Conservation (phyloP, 2,888 invertebrate genomes). For the Leptarthrus brevirostris region DNA sequence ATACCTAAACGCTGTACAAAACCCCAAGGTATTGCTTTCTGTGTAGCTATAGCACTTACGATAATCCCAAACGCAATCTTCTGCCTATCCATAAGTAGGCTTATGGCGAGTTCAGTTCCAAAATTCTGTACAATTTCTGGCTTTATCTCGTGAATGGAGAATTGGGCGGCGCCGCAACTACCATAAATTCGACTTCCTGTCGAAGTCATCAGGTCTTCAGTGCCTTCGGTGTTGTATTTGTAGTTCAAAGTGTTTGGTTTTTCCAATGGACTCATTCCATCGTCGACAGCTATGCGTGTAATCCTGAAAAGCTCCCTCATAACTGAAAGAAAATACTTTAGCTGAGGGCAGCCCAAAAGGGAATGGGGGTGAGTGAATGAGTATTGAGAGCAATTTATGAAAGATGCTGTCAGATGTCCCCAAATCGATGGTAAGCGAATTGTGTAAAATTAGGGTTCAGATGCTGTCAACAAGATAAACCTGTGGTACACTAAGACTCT, state of each 20-base stretch:
- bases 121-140: not conserved
- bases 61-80: constrained; percentile 42
- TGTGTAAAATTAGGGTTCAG: constrained; percentile 7
- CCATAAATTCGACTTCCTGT: not conserved
- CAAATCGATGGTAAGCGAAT: not conserved
- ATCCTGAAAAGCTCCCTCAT: not conserved
- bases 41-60: not conserved
- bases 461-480: not conserved
- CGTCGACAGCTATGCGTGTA: constrained; percentile 3
- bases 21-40: not conserved
- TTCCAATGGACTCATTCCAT: not conserved
- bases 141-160: constrained; percentile 13
- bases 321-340: not conserved
- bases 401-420: constrained; percentile 6
- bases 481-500: not conserved
- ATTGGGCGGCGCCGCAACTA: constrained; percentile 9
- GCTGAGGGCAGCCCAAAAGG: not conserved
- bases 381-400: constrained; percentile 32
- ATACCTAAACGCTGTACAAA: not conserved
- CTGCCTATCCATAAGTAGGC: constrained; percentile 15
- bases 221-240: not conserved
- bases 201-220: not conserved
- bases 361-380: not conserved
- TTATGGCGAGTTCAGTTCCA: not conserved
- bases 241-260: constrained; percentile 2